Conservation (phyloP, 2,888 invertebrate genomes). For the Drosophila conformis region DNA sequence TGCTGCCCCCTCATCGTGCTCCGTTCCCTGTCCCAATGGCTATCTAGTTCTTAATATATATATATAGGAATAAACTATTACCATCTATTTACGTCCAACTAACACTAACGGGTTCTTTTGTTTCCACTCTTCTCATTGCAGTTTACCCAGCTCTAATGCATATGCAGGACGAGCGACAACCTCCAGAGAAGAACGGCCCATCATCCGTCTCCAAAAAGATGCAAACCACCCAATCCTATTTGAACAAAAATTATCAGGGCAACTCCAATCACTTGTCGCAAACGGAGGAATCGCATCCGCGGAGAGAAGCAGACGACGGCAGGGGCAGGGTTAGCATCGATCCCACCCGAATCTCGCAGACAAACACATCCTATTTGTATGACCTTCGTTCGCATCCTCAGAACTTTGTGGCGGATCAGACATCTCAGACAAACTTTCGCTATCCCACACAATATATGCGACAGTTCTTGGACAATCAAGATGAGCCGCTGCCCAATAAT, state of each 20-base stretch:
- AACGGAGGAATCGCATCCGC: slow-evolving; percentile 13
- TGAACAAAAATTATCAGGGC: slow-evolving; percentile 42
- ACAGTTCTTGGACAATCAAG: background rate
- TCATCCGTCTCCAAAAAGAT: slow-evolving; percentile 25
- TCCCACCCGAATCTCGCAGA: slow-evolving; percentile 33
- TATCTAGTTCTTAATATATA: slow-evolving; percentile 5
- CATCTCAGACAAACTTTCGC: slow-evolving; percentile 34
- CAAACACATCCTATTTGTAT: slow-evolving; percentile 37
- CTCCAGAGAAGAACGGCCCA: slow-evolving; percentile 8
- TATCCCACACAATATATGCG: slow-evolving; percentile 46
- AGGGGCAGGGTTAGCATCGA: too few species aligned
- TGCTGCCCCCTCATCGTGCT: background rate
- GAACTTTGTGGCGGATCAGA: background rate
- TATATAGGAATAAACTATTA: slow-evolving; percentile 22
- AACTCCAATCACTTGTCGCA: slow-evolving; percentile 27
- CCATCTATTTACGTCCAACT: slow-evolving; percentile 8
- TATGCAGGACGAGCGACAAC: slow-evolving; percentile 56
- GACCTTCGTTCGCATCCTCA: background rate
- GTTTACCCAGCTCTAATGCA: slow-evolving; percentile 69
- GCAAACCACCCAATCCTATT: slow-evolving; percentile 55
- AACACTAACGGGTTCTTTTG: slow-evolving; percentile 40
- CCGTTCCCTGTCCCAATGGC: slow-evolving; percentile 34
- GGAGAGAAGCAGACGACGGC: background rate
- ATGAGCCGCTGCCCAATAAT: background rate
- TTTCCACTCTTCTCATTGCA: slow-evolving; percentile 38